Evolutionary conservation across 35 echinoderm and acorn worm genomes (phyloP), one percentile per base, ranked within the genome.

Genomic region (Strongylocentrotus purpuratus): DNA sequence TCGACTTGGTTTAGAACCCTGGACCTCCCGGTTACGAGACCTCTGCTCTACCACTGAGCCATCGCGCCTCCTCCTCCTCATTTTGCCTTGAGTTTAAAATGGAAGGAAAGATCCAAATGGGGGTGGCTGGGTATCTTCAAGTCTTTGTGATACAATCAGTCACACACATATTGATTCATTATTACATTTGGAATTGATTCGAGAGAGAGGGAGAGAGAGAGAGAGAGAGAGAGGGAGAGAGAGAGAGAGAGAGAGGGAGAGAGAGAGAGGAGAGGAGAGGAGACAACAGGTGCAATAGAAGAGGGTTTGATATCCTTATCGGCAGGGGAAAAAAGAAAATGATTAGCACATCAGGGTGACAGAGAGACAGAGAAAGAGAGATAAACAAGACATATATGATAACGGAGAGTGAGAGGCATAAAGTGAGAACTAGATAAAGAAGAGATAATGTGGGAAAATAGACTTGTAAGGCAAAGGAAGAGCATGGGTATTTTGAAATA

Each of bases 121-220:
- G 28, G 65, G 65, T 12, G 65, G 65, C 15, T 55, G 48, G 8
- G 1, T 55, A 14, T 55, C 50, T 55, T 50, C 12, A 50, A 13
- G 7, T 13, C 12, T 10, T 50, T 50, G 61, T 28, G 22, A 70
- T 70, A 71, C 61, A 71, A 18, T 71, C 61, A 71, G 20, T 71
- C 18, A 20, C 25, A n/a, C 20, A 78, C 65, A 22, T 78, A 78
- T 78, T 78, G 65, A 78, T 78, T 78, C 65, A 78, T 78, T 22
- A 78, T 78, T 78, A 28, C 65, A 78, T 78, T 78, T 78, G 65
- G 65, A 78, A 78, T 78, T 78, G 65, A 78, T 78, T 78, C 18
- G 65, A 5, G 65, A 15, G 50, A 55, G 50, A 55, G 50, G 48
- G 13, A 50, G 48, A n/a, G 61, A 22, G n/a, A n/a, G n/a, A n/a